phyloP scores from a whole-genome alignment of 2,888 invertebrate genomes.

The Drosophila basisetae region DNA sequence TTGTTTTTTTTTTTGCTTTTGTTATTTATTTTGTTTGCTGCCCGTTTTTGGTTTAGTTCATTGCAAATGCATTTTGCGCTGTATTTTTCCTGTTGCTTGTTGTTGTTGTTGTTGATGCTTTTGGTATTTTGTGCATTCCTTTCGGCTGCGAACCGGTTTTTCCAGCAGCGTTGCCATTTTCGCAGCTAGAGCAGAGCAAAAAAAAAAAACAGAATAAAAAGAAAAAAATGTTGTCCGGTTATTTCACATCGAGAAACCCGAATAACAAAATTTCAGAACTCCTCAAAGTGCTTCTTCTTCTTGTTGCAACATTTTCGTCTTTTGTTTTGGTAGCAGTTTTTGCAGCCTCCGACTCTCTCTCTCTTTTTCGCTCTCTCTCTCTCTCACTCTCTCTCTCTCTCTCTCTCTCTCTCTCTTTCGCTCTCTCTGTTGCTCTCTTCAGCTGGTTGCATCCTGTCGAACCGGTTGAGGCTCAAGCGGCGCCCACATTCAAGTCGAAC shows the following conservation, averaged over 20 bases:
- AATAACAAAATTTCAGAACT: slow-evolving; percentile 33
- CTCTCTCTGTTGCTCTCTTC: not conserved
- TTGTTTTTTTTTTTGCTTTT: slow-evolving; percentile 15
- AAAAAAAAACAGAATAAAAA: slow-evolving; percentile 9
- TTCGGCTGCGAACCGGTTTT: slow-evolving; percentile 69
- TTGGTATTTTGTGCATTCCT: slow-evolving; percentile 69
- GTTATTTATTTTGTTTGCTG: slow-evolving; percentile 18
- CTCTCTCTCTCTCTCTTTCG: not conserved
- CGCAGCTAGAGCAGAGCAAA: slow-evolving; percentile 50
- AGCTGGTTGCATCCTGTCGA: slow-evolving; percentile 68
- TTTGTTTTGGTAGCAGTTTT: slow-evolving; percentile 65
- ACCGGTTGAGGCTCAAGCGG: slow-evolving; percentile 55
- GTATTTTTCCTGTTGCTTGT: slow-evolving; percentile 43
- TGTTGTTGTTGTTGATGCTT: slow-evolving; percentile 22
- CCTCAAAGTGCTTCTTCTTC: slow-evolving; percentile 23
- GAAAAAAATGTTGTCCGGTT: slow-evolving; percentile 62
- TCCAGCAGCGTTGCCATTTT: slow-evolving; percentile 64
- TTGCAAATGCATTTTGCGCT: slow-evolving; percentile 51
- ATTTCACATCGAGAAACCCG: slow-evolving; percentile 59
- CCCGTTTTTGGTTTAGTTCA: slow-evolving; percentile 50
- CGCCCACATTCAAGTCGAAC: slow-evolving; percentile 38
- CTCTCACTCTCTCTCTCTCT: not conserved
- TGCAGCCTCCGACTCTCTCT: slow-evolving; percentile 30
- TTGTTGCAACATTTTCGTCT: slow-evolving; percentile 53
- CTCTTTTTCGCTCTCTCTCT: slow-evolving; percentile 1